Base-by-base conservation (phyloP, 2,888 invertebrate species). In the Oegoconia quadripuncta region DNA sequence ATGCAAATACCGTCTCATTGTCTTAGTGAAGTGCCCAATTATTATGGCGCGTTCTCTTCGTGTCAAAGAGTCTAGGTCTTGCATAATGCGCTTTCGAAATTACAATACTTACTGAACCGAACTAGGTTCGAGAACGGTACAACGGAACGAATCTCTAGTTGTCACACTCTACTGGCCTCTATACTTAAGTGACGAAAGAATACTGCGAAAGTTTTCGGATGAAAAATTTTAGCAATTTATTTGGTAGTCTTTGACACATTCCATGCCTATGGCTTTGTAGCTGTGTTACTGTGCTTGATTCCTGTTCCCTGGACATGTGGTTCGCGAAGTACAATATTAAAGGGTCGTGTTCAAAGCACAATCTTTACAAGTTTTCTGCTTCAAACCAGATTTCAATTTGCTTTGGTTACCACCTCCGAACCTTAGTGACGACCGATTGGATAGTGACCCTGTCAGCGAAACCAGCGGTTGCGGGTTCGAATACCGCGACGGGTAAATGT, bases 51-150 rank as follows among this genome's bases (percentile, higher is more conserved):
- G 41, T 27, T 33, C 23, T 41, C 31, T 39, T 35, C 12, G 13
- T 29, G 30, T 22, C 32, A 32, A 15, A 29, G 20, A 33, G 15
- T 25, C 29, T 36, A 38, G 42, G 37, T 27, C 41, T 60, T 54
- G 47, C 51, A 54, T 54, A 59, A 57, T 49, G 41, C 42, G 29
- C 50, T 56, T 53, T 51, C 54, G 48, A 47, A 49, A 55, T 49
- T 39, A 46, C 53, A 56, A 50, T 48, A 34, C 44, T 47, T 41
- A 45, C 44, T 30, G 39, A 28, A 22, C 37, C 23, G 40, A 52
- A 50, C 52, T 44, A 28, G 50, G 47, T 41, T 42, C 48, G 35
- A 40, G 36, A 33, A 16, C 11, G 34, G 12, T 2, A 31, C 44
- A 42, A 55, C 48, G 52, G 47, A 55, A 55, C 52, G 46, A 55